Evolutionary conservation across 2,888 invertebrate species (phyloP), one percentile per base, ranked within the genome.

Genomic region (Xanthia togata): DNA sequence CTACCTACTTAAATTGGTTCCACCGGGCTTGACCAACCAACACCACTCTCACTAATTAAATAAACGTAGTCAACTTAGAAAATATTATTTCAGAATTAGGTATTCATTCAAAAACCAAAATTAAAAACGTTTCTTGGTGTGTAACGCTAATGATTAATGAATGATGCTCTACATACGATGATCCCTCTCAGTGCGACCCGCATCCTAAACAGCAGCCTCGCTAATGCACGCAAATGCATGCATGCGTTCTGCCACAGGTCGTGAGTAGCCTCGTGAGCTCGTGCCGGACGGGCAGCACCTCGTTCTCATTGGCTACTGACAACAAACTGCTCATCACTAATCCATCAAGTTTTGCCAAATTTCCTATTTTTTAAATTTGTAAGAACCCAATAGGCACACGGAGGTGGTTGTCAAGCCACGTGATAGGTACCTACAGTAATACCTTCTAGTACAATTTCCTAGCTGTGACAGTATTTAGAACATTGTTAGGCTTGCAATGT

Each of bases 21-120:
- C 59, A 41, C 4, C 17, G 44, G 53, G 35, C 70, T 70, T 62
- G 23, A 35, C 26, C 23, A 23, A 47, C 57, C 57, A 57, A 20
- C 9, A 47, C 20, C 35, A 17, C 60, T 53, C 23, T 69, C 31
- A 76, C 76, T 55, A 35, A 76, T 68, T 41, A 20, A 50, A 60
- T 69, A 78, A 41, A 47, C 20, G 31, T 41, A 68, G 50, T 35
- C 20, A 60, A 41, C n/a, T 26, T 26, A 60, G 14, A 78, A 44
- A 35, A 60, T 53, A 44, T 60, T 50, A 35, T 26, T 53, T 67
- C 47, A 6, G 20, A 57, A 41, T 23, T 26, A 44, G 4, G 41
- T 23, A 6, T 38, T 12, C 12, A 41, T 41, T 17, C 26, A 8
- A 31, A 53, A 53, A 26, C 12, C 20, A 41, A 20, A 64, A 41